A percentile compares a stretch with the other conserved stretches of the same genome.
Evolutionary conservation across 2,888 invertebrate genomes (phyloP).

Genomic region (Dichetophora obliterata): DNA sequence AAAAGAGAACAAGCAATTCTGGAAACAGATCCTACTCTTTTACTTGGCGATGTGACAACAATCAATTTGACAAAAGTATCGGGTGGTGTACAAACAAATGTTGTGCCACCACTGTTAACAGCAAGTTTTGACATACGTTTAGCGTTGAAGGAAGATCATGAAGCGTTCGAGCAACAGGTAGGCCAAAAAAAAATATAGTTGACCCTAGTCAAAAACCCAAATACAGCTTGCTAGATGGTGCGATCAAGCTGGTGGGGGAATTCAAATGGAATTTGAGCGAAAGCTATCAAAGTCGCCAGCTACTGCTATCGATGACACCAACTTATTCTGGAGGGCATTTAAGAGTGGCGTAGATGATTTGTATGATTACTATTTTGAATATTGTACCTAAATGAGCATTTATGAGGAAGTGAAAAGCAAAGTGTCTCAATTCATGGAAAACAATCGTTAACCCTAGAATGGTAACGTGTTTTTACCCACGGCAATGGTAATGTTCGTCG

Average conservation of each 20-base stretch:
- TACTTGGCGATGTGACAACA: conserved; percentile 88
- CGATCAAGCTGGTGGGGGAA: conserved; percentile 79
- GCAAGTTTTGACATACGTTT: conserved; percentile 83
- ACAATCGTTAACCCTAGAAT: too few relatives aligned
- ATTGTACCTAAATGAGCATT: background rate
- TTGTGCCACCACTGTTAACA: conserved; percentile 85
- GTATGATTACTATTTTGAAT: conserved; percentile 63
- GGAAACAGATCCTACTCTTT: conserved; percentile 75
- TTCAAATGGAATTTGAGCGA: conserved; percentile 77
- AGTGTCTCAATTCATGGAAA: too few relatives aligned
- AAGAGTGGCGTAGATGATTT: conserved; percentile 75
- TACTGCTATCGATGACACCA: conserved; percentile 75
- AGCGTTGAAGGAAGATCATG: conserved; percentile 65
- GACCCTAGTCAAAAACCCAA: background rate
- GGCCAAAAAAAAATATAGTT: background rate
- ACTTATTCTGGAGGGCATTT: conserved; percentile 83
- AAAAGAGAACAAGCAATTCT: conserved; percentile 75
- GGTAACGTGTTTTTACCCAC: too few relatives aligned
- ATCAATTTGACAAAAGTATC: conserved; percentile 84
- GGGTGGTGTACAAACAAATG: conserved; percentile 93
- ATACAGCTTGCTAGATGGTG: conserved; percentile 73
- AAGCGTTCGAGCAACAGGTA: conserved; percentile 69
- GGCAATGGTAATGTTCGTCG: too few relatives aligned
- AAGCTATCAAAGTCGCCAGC: conserved; percentile 74
- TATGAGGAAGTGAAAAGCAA: too few relatives aligned